phyloP scores from a whole-genome alignment of 2,888 invertebrate species.

The Lithophane socia region DNA sequence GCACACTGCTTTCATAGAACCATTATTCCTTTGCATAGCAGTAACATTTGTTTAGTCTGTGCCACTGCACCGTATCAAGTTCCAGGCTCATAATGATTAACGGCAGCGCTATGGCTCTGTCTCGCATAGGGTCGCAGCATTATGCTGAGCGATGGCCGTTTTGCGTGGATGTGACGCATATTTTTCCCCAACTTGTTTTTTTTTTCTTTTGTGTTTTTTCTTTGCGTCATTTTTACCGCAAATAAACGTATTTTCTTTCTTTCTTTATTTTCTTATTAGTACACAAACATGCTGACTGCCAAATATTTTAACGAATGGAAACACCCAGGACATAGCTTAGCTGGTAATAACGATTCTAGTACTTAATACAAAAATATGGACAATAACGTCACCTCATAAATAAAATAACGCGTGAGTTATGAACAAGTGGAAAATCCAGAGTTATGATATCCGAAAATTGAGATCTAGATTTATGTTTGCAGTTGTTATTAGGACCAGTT shows the following conservation, averaged over 20 bases:
- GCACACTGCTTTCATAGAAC: not conserved
- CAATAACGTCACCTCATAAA: conserved; percentile 61
- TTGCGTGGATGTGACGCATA: too few relatives aligned
- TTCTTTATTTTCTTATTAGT: too few relatives aligned
- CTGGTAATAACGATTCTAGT: conserved; percentile 46
- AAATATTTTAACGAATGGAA: conserved; percentile 6
- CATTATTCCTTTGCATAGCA: not conserved
- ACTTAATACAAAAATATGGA: conserved; percentile 53
- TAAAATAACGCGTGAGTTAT: conserved; percentile 60
- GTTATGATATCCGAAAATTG: conserved; percentile 55
- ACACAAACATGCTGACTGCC: not conserved
- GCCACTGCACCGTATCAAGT: not conserved
- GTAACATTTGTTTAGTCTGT: conserved; percentile 29
- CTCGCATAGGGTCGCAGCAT: too few relatives aligned
- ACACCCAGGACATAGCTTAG: conserved; percentile 18
- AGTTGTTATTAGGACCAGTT: conserved; percentile 38
- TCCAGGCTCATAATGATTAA: not conserved
- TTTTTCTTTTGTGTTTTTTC: too few relatives aligned
- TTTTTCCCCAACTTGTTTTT: too few relatives aligned
- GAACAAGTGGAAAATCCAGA: conserved; percentile 51
- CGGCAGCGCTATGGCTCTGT: too few relatives aligned
- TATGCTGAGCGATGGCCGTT: too few relatives aligned
- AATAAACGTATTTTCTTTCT: too few relatives aligned
- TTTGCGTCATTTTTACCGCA: too few relatives aligned
- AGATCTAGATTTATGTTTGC: conserved; percentile 58